Conservation (phyloP, 2,888 invertebrate genomes). For the Aelia acuminata region DNA sequence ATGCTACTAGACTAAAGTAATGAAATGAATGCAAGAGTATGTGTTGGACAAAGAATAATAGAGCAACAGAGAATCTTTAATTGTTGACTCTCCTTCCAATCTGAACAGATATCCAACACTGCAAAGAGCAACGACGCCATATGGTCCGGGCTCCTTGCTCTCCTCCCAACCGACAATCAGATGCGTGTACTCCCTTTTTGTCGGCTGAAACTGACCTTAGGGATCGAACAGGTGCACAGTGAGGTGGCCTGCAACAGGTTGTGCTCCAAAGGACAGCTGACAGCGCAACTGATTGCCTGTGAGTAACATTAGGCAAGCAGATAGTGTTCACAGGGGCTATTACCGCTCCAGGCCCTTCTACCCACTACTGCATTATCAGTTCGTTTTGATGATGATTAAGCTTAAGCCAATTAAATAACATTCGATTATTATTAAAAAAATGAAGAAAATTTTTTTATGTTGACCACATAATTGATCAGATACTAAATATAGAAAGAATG, state of each 20-base stretch:
- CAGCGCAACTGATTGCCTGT: slow-evolving; percentile 19
- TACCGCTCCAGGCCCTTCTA: neutral
- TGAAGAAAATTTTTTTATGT: no score
- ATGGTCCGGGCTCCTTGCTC: neutral
- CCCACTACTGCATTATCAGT: neutral
- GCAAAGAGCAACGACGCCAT: neutral
- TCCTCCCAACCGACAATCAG: neutral
- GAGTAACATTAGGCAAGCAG: neutral
- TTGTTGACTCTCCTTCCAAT: no score
- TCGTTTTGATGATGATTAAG: neutral
- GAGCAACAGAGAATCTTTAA: no score
- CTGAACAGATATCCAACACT: no score
- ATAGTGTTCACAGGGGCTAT: neutral
- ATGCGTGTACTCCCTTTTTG: neutral
- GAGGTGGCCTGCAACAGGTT: neutral
- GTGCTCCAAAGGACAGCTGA: slow-evolving; percentile 26
- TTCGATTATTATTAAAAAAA: neutral
- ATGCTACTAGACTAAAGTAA: no score
- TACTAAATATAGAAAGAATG: neutral
- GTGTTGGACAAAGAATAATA: no score
- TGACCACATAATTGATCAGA: neutral
- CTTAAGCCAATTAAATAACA: neutral
- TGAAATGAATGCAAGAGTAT: no score
- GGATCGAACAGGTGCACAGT: slow-evolving; percentile 1
- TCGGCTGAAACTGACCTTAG: neutral